Percentiles rank a stretch among this genome's conserved stretches.
Conservation (phyloP, 2,888 invertebrate genomes). For the Campoplex nolae region DNA sequence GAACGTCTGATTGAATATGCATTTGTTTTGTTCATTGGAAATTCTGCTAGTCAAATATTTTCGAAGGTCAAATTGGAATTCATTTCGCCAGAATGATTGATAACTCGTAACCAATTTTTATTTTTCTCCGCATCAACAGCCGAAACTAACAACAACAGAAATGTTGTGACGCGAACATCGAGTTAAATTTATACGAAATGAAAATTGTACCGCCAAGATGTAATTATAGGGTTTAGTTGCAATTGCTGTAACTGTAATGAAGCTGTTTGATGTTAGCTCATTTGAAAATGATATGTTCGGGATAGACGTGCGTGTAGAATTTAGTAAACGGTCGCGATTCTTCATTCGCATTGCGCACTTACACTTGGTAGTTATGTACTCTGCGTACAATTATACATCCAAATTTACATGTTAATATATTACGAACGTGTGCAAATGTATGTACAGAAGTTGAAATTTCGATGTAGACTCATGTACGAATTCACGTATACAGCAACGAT, state of each 20-base stretch:
- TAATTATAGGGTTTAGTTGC: conserved; percentile 1
- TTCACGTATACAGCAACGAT: not conserved
- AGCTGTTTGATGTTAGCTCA: conserved; percentile 6
- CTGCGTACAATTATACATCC: not conserved
- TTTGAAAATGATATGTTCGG: conserved; percentile 21
- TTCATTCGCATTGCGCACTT: not conserved
- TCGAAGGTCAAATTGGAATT: not conserved
- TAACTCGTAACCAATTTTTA: not conserved
- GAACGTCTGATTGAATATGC: too few relatives aligned
- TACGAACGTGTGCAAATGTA: not conserved
- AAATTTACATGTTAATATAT: not conserved
- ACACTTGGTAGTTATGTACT: not conserved
- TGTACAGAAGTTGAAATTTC: not conserved
- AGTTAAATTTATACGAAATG: not conserved
- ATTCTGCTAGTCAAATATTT: too few relatives aligned
- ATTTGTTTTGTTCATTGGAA: too few relatives aligned
- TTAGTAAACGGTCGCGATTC: conserved; percentile 4
- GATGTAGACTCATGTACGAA: not conserved
- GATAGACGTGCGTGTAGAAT: conserved; percentile 13
- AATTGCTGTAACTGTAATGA: not conserved
- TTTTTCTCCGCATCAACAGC: not conserved
- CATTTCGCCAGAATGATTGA: too few relatives aligned
- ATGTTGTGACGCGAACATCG: not conserved
- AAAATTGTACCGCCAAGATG: not conserved
- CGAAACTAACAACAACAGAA: too few relatives aligned